A percentile compares a stretch with the other conserved stretches of the same genome.
These are phyloP conservation scores for Hemibagrus wyckioides DNA, from an alignment of 2,113 vertebrate species.

Conservation along the genomic window DNA sequence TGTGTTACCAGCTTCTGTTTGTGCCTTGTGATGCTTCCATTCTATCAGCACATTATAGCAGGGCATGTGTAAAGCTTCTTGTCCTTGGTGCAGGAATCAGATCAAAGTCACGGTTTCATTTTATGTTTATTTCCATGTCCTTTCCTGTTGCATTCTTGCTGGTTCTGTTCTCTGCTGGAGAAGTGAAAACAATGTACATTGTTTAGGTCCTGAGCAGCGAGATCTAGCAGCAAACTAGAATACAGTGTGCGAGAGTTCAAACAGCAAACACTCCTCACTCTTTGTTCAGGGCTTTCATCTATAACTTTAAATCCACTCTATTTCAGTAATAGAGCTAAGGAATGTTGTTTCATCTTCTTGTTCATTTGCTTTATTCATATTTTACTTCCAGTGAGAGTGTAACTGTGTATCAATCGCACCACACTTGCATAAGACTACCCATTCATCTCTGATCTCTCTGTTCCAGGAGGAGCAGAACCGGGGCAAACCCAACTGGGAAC, in stretches of 20 bases:
- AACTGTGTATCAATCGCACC: not conserved
- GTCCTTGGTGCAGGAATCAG: constrained; percentile 18
- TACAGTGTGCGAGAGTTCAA: not conserved
- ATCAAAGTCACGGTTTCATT: constrained; percentile 42
- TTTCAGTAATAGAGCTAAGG: not conserved
- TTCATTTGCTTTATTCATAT: constrained; percentile 1
- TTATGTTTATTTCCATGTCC: constrained; percentile 45
- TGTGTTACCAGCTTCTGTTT: constrained; percentile 21
- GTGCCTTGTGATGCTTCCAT: constrained; percentile 9
- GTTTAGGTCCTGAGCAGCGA: constrained; percentile 5
- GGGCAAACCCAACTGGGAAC: constrained; percentile 91
- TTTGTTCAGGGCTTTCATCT: not conserved
- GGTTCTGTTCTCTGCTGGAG: constrained; percentile 36
- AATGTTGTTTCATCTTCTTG: not conserved
- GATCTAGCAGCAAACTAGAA: not conserved
- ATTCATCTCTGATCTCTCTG: not conserved
- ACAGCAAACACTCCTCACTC: not conserved
- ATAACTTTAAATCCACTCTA: not conserved
- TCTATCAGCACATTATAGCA: constrained; percentile 14
- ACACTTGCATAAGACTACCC: not conserved
- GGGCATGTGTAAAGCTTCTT: constrained; percentile 24
- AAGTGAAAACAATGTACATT: constrained; percentile 26
- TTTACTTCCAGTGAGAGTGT: not conserved
- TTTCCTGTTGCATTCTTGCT: constrained; percentile 31
- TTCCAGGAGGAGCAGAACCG: constrained; percentile 86